Base-by-base conservation (phyloP, 2,113 vertebrate genomes). In the Azemiops feae region DNA sequence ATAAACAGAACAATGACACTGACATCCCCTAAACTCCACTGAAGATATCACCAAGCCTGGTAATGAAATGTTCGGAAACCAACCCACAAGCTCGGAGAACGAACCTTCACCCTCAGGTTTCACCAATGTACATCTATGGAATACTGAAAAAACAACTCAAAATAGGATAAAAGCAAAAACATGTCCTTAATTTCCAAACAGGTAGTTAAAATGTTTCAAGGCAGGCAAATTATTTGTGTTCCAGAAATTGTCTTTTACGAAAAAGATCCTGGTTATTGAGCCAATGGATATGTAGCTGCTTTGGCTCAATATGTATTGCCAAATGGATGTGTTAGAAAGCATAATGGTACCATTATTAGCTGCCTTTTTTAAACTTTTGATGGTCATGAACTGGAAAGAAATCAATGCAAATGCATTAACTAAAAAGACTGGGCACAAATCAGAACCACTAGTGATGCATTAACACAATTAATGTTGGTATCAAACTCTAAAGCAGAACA, bases 261-360 rank as follows among this genome's bases (percentile, higher is more conserved):
- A 18, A 34, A 57, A 47, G 14, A 57, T 88, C 53, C 27, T 88
- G n/a, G 14, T 12, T 58, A 89, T 52, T 30, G 18, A 47, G 58
- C 57, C 6, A 90, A 55, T 16, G 22, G 52, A 27, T 64, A 11
- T 16, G 74, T 69, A 93, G 30, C 2, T 92, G 45, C 55, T 5
- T 20, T 52, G 74, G 1, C 0, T 86, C 50, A 89, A 2, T 53
- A 2, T 50, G 43, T 43, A 50, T 64, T 14, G 85, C 0, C 14
- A 95, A 92, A 94, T n/a, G 0, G 39, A 85, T 14, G n/a, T 69
- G 45, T 10, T 39, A 52, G 58, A 91, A 45, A 53, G 52, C 0
- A 89, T 92, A 95, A 52, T 5, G 30, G n/a, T 69, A 5, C 6
- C 45, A 87, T 91, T 94, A 85, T 52, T 90, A 0, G 27, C 93